phyloP scores from a whole-genome alignment of 2,797 vertebrate species.

The Tachyglossus aculeatus region DNA sequence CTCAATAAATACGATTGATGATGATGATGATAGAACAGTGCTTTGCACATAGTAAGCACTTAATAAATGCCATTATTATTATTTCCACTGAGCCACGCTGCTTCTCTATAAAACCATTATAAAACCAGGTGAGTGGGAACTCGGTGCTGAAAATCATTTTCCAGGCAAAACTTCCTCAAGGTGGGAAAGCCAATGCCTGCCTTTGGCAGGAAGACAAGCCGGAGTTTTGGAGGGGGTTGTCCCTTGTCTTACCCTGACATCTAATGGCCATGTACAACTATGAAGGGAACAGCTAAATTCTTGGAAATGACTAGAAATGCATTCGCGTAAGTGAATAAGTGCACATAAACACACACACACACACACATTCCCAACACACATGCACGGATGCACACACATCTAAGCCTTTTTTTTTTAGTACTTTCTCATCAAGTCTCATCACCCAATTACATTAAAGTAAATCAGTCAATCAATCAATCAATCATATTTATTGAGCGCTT shows the following conservation, averaged over 20 bases:
- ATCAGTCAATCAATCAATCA: too few species aligned
- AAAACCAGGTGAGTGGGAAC: conserved; percentile 23
- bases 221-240: neutral
- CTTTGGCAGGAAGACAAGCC: neutral
- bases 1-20: too few species aligned
- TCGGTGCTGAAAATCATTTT: conserved; percentile 27
- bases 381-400: too few species aligned
- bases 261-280: conserved; percentile 55
- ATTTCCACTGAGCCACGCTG: too few species aligned
- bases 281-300: neutral
- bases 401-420: too few species aligned
- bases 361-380: neutral
- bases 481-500: too few species aligned
- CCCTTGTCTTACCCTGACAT: conserved; percentile 62
- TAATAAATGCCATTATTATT: too few species aligned
- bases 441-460: too few species aligned
- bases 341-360: neutral
- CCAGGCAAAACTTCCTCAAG: conserved; percentile 41
- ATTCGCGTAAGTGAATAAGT: neutral
- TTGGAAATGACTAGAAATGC: neutral
- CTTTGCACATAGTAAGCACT: too few species aligned
- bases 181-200: neutral
- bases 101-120: too few species aligned
- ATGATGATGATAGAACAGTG: too few species aligned
- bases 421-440: too few species aligned